Evolutionary conservation across 92 coral and sea anemone genomes (phyloP), one percentile per base, ranked within the genome.

Genomic region (Palythoa heliodiscus): DNA sequence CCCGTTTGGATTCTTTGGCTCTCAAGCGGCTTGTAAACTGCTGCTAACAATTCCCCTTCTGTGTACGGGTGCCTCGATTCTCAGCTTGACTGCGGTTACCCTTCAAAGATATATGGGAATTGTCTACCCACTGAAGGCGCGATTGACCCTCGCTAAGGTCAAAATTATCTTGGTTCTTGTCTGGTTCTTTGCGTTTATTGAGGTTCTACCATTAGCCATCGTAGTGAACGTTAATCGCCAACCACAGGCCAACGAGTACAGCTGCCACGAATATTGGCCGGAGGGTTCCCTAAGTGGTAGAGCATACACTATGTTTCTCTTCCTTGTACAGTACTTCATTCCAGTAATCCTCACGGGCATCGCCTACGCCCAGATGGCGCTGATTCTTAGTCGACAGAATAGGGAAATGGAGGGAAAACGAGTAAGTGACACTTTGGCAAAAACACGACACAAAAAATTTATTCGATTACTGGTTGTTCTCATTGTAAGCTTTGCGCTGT

Each of bases 1-100:
- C 73, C 98, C 98, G 24, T 94, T 94, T 75, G 98, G 98, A 14
- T 90, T 94, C 81, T 94, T 92, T 39, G 98, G 95, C 19, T 92
- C 98, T 64, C 87, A 95, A 4, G 98, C 98, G 5, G 98, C 90
- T 37, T 94, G 98, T 66, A 94, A 94, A 83, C 93, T 94, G 40
- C 85, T 94, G 52, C 93, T 93, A 15, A 91, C 98, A 3, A 84
- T 94, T 20, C 86, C 91, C 43, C 91, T 94, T 52, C 76, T 94
- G 85, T 92, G 95, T 83, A 93, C 93, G 19, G 93, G 95, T 1
- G 98, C 98, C 17, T 94, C 98, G 19, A 85, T 94, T 20, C 93
- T 87, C 67, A 92, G 98, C 64, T 87, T 94, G 53, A 91, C 98
- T 0, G 89, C 92, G 48, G 86, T 94, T 40, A 94, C 98, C 7